Conservation (phyloP, 2,888 invertebrate genomes). For the Vanessa cardui region DNA sequence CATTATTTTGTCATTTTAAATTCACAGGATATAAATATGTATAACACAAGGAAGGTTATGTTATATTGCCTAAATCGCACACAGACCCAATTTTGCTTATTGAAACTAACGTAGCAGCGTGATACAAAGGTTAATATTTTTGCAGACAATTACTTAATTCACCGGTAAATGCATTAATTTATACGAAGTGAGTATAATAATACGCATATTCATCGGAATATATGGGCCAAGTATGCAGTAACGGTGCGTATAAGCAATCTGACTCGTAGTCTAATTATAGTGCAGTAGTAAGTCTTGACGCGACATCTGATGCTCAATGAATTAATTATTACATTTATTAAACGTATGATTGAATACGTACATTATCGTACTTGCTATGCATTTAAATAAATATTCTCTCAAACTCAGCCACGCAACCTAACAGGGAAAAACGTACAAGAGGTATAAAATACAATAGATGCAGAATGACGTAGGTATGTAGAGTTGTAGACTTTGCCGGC, state of each 20-base stretch:
- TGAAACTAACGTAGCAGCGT: not conserved
- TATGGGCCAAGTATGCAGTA: constrained; percentile 68
- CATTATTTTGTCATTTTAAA: too few species aligned
- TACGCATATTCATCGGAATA: constrained; percentile 42
- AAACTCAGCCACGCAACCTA: not conserved
- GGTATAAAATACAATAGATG: constrained; percentile 13
- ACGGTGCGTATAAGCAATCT: constrained; percentile 64
- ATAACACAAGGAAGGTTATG: too few species aligned
- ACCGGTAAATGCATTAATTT: constrained; percentile 15
- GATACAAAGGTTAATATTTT: not conserved
- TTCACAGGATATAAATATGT: too few species aligned
- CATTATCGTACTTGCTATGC: constrained; percentile 9
- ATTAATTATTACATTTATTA: constrained; percentile 46
- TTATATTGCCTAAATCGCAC: too few species aligned
- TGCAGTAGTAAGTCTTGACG: constrained; percentile 53
- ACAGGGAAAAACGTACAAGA: not conserved
- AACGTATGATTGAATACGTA: constrained; percentile 18
- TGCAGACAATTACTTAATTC: not conserved
- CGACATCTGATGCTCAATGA: constrained; percentile 57
- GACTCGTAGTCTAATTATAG: constrained; percentile 68
- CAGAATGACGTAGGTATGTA: constrained; percentile 23
- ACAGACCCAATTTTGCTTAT: too few species aligned
- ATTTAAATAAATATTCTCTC: constrained; percentile 4
- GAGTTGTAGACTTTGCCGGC: constrained; percentile 24
- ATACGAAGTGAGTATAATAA: constrained; percentile 31